A percentile compares a stretch with the other conserved stretches of the same genome.
These are phyloP conservation scores for Sciaenops ocellatus DNA, from an alignment of 2,797 vertebrate species.

Conservation along the genomic window DNA sequence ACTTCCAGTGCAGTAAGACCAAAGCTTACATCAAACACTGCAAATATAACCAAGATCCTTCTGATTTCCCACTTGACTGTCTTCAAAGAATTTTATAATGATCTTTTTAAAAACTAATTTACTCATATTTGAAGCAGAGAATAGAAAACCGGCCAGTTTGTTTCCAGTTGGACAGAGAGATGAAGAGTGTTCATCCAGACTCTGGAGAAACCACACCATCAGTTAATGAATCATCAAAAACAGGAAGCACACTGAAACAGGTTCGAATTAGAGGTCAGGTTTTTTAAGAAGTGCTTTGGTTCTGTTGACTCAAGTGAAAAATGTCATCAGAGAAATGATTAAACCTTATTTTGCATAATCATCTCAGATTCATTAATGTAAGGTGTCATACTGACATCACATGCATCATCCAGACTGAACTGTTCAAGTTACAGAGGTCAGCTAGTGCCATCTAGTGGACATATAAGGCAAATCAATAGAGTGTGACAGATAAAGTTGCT, in stretches of 20 bases:
- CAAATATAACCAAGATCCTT: too few relatives aligned
- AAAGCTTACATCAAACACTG: too few relatives aligned
- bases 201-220: conserved; percentile 10
- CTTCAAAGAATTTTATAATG: background rate
- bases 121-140: conserved; percentile 22
- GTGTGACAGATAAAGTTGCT: too few relatives aligned
- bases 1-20: too few relatives aligned
- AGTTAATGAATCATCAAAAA: background rate
- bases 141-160: conserved; percentile 11
- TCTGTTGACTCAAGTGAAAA: background rate
- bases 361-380: background rate
- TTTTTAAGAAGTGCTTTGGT: background rate
- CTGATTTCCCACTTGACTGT: too few relatives aligned
- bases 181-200: conserved; percentile 25
- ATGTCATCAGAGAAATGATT: background rate
- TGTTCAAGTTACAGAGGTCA: background rate
- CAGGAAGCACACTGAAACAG: accelerated
- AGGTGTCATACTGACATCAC: background rate
- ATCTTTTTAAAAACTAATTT: background rate
- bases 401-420: background rate
- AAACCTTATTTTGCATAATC: background rate
- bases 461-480: background rate
- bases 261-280: background rate
- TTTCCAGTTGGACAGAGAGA: conserved; percentile 14
- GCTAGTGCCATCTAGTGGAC: conserved; percentile 60